Conservation (phyloP, 2,888 invertebrate genomes). For the Oscheius sp. region DNA sequence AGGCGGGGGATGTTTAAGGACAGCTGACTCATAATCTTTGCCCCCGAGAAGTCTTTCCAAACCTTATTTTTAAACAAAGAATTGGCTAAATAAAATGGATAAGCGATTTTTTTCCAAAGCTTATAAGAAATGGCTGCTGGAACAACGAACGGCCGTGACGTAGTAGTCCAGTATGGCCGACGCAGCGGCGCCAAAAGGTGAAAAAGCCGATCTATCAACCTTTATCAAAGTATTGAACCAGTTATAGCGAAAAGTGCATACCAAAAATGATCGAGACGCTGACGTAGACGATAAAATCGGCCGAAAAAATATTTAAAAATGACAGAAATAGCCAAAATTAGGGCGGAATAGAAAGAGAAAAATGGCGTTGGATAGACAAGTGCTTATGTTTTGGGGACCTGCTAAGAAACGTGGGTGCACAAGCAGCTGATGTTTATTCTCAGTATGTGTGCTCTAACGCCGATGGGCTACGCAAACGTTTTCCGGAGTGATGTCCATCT, state of each 20-base stretch:
- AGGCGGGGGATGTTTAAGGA: not conserved
- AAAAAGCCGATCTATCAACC: slow-evolving; percentile 16
- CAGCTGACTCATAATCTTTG: slow-evolving; percentile 14
- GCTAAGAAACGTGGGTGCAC: not conserved
- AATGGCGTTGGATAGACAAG: not conserved
- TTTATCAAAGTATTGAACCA: slow-evolving; percentile 19
- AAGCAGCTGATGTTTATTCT: slow-evolving; percentile 30
- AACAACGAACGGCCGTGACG: slow-evolving; percentile 32
- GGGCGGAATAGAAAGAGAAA: slow-evolving; percentile 6
- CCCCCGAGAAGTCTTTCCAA: not conserved
- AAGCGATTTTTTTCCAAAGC: too few relatives aligned
- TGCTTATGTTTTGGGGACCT: too few relatives aligned
- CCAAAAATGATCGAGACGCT: slow-evolving; percentile 15
- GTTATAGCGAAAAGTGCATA: not conserved
- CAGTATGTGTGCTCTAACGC: slow-evolving; percentile 23
- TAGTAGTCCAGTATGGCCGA: slow-evolving; percentile 25
- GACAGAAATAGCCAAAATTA: not conserved
- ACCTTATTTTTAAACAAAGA: not conserved
- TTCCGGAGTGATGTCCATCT: not conserved
- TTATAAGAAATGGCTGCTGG: not conserved
- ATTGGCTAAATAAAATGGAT: not conserved
- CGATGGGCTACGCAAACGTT: slow-evolving; percentile 23
- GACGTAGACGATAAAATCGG: not conserved
- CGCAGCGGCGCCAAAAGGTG: slow-evolving; percentile 15
- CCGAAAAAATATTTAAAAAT: not conserved